Evolutionary conservation across 2,113 vertebrate genomes (phyloP), one percentile per base, ranked within the genome.

Genomic region (Carassius gibelio): DNA sequence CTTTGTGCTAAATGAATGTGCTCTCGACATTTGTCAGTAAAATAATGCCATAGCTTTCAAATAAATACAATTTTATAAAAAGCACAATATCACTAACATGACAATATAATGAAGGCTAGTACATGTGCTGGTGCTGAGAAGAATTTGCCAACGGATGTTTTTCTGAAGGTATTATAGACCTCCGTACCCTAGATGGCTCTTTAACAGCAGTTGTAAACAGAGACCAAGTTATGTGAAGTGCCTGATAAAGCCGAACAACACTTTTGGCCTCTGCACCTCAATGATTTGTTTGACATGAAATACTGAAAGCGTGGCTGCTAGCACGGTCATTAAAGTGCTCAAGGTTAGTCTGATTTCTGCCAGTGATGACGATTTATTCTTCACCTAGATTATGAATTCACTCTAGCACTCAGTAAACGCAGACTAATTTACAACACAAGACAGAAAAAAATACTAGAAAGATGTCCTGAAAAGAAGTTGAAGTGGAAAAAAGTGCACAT

Each of bases 321-420:
- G 45, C 45, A 48, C 45, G 11, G 45, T 48, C 45, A 48, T 48
- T 48, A 48, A 11, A 48, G 45, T 0, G 10, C 45, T 14, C 81
- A 71, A 72, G 81, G 81, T 23, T 82, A 30, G 13, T 38, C 48
- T 6, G 30, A 82, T 57, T 72, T 72, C 30, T 72, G 50, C 68
- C 68, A 38, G 5, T 81, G n/a, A 55, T 72, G 10, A 42, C 8
- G 3, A 57, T 82, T 82, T 82, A 82, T 72, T 72, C 30, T 7
- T 57, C 52, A 38, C 30, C 50, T 23, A n/a, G 68, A 50, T 72
- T 11, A 30, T 72, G 19, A 72, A 83, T 83, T 71, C 68, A 30
- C 23, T 81, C 45, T 34, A 52, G 23, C 17, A 13, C 21, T 72
- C 34, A 71, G 36, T 82, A 82, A 83, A 83, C 0, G 6, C 50